These are phyloP conservation scores for Indicator maculatus DNA, from an alignment of 2,113 vertebrate species.

Conservation along the genomic window DNA sequence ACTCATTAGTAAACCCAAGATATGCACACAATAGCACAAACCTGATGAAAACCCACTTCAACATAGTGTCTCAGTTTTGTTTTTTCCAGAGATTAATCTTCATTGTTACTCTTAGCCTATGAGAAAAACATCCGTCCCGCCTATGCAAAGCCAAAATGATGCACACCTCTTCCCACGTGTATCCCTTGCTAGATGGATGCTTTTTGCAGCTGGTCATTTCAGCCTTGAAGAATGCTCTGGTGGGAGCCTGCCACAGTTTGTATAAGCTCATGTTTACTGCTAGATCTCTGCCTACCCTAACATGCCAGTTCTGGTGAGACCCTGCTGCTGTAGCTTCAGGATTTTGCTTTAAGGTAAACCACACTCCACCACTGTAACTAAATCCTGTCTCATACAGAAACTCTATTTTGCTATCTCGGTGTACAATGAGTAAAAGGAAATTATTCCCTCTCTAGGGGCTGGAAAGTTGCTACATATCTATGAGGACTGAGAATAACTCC, in stretches of 20 bases:
- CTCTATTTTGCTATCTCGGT: not conserved
- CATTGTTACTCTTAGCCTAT: slow-evolving; percentile 8
- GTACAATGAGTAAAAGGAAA: not conserved
- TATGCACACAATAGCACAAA: not conserved
- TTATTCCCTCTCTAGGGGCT: not conserved
- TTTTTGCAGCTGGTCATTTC: slow-evolving; percentile 37
- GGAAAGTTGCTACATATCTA: not conserved
- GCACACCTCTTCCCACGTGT: not conserved
- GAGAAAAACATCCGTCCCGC: slow-evolving; percentile 26
- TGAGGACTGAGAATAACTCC: not conserved
- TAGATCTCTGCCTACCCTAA: not conserved
- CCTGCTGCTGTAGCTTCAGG: not conserved
- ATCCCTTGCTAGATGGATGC: not conserved
- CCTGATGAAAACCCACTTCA: slow-evolving; percentile 74
- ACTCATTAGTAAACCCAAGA: slow-evolving; percentile 27
- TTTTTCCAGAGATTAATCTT: slow-evolving; percentile 44
- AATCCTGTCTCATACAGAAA: not conserved
- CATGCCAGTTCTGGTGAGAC: not conserved
- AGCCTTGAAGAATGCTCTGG: not conserved
- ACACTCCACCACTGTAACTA: not conserved
- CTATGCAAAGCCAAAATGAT: not conserved
- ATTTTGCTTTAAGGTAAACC: not conserved
- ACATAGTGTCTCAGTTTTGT: slow-evolving; percentile 62
- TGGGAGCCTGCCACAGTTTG: not conserved
- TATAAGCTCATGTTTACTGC: not conserved